Conservation (phyloP, 2,888 invertebrate species). For the Protophormia terraenovae region DNA sequence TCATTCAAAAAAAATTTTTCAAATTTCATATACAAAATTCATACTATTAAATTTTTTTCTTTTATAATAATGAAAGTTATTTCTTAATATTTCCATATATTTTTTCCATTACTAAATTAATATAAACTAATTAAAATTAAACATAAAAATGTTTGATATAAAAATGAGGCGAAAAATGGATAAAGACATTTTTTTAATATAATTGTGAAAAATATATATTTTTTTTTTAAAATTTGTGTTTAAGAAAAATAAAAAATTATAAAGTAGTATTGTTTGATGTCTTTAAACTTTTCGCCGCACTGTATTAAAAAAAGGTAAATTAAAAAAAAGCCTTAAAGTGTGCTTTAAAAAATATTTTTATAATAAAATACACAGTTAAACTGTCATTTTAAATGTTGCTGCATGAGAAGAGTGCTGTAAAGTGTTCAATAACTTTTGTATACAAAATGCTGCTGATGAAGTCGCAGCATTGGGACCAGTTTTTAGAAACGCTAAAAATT, state of each 20-base stretch:
- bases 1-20: neutral
- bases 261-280: neutral
- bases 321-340: slow-evolving; percentile 49
- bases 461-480: slow-evolving; percentile 69
- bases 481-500: slow-evolving; percentile 72
- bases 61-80: neutral
- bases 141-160: slow-evolving; percentile 11
- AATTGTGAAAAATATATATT: neutral
- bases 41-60: neutral
- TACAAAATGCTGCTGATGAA: slow-evolving; percentile 64
- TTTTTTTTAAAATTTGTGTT: neutral
- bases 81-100: neutral
- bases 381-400: slow-evolving; percentile 47
- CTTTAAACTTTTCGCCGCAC: neutral
- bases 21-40: slow-evolving; percentile 38
- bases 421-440: slow-evolving; percentile 71
- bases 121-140: slow-evolving; percentile 30
- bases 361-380: slow-evolving; percentile 56
- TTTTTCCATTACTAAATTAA: neutral
- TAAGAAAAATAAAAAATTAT: neutral
- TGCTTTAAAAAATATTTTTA: slow-evolving; percentile 35
- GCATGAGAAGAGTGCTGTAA: slow-evolving; percentile 50
- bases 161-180: neutral
- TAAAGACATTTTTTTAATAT: neutral
- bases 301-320: neutral